Base-by-base conservation (phyloP, 2,888 invertebrate species). In the Athalia cordata region DNA sequence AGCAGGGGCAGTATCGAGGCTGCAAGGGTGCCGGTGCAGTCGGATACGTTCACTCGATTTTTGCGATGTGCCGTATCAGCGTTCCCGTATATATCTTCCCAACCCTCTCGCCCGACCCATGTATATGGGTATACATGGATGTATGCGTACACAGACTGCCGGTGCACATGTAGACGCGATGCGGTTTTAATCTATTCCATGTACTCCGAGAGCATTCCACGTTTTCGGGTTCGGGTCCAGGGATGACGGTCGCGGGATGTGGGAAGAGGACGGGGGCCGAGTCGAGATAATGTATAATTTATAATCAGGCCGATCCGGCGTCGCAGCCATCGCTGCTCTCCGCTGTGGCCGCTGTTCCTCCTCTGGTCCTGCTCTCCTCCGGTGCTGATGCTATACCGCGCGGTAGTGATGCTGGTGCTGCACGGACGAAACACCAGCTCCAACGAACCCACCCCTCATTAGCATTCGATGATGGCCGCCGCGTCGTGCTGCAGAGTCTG, bases 391-490 rank as follows among this genome's bases (percentile, higher is more conserved):
- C n/a, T 55, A n/a, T 8, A 8, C 9, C n/a, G n/a, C 5, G 7
- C 29, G 29, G n/a, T 68, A 68, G 50, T 52, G 52, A 43, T 43
- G 55, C n/a, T 11, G 81, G 81, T 81, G 79, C 81, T 82, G 82
- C 82, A 83, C 81, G 81, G 81, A 85, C 82, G 84, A 86, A 84
- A 84, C 83, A 85, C 87, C 70, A 64, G 75, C 62, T 50, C 64
- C 49, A 64, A 55, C 68, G 86, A 87, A 88, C 49, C 79, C 65
- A 77, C 89, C 88, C 89, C 89, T 89, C 90, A 89, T 89, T 89
- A 89, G 90, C 90, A 90, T 89, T 90, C 90, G 89, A 89, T 89
- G 89, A 90, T 90, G 89, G 89, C 89, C 88, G 89, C 89, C 87
- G 87, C 87, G 29, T 29, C 29, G 87, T 88, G 87, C 87, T 89